Evolutionary conservation across 2,797 vertebrate genomes (phyloP).

Genomic region (Oophaga sylvatica): DNA sequence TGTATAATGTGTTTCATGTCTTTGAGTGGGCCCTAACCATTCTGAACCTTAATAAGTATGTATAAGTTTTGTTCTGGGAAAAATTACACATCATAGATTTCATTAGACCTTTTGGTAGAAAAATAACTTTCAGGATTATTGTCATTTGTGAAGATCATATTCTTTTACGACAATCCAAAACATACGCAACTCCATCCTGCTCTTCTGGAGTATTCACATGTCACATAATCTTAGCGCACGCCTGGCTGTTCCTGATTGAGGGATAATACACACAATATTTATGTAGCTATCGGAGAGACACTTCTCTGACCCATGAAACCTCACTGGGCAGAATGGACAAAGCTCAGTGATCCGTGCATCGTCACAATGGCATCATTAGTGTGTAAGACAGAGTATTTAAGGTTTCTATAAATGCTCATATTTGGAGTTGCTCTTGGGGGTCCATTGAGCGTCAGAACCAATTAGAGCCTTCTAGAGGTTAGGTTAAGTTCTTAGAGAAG

Average conservation of each 20-base stretch:
- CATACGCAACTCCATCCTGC: neutral
- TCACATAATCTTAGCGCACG: conserved; percentile 24
- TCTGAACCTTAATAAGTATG: neutral
- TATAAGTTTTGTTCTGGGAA: neutral
- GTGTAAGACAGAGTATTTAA: neutral
- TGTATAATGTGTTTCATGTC: neutral
- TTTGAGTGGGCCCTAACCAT: too few relatives aligned
- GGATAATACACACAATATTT: conserved; percentile 23
- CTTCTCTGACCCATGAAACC: conserved; percentile 53
- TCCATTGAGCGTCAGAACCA: neutral
- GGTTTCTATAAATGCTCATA: neutral
- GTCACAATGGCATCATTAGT: conserved; percentile 15
- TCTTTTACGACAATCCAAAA: conserved; percentile 36
- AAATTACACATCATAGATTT: neutral
- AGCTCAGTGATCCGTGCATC: neutral
- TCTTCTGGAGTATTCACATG: conserved; percentile 19
- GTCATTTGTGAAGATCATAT: conserved; percentile 7
- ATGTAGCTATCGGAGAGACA: conserved; percentile 23
- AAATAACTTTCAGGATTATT: conserved; percentile 29
- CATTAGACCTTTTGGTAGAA: neutral
- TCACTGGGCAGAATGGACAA: neutral
- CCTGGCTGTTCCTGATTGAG: conserved; percentile 2
- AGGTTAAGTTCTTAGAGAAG: neutral
- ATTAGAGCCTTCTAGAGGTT: neutral
- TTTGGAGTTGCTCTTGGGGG: too few relatives aligned